These are phyloP conservation scores for Drosophila koepferae DNA, from an alignment of 2,888 invertebrate species.

Conservation along the genomic window DNA sequence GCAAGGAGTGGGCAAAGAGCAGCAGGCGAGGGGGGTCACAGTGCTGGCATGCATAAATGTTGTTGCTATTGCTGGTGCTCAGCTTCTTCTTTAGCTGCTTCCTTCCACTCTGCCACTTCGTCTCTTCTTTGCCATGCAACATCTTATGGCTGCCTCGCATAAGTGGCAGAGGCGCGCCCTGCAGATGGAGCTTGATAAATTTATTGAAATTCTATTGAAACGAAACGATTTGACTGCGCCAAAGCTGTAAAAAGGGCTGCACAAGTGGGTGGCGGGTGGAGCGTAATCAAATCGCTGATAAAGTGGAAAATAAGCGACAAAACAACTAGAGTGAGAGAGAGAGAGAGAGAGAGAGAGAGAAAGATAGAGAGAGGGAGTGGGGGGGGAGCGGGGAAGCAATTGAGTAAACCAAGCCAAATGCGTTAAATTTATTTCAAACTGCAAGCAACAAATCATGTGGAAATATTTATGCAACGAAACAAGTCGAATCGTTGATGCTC, in stretches of 20 bases:
- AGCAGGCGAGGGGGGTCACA: slow-evolving; percentile 38
- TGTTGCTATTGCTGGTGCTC: slow-evolving; percentile 10
- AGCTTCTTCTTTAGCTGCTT: background rate
- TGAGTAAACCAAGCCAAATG: slow-evolving; percentile 6
- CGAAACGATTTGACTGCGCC: slow-evolving; percentile 79
- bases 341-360: background rate
- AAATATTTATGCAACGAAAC: background rate
- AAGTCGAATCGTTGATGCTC: background rate
- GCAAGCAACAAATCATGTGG: slow-evolving; percentile 14
- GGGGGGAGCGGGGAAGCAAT: background rate
- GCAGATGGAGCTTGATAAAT: slow-evolving; percentile 66
- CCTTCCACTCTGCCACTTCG: background rate
- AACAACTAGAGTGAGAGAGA: slow-evolving; percentile 15
- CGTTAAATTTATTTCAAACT: slow-evolving; percentile 16
- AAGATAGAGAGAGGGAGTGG: background rate
- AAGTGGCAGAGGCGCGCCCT: slow-evolving; percentile 31
- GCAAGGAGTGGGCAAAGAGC: background rate
- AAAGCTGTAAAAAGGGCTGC: slow-evolving; percentile 19
- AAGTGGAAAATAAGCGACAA: slow-evolving; percentile 74
- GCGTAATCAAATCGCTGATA: slow-evolving; percentile 71
- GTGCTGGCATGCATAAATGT: slow-evolving; percentile 45
- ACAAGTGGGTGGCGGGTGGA: background rate
- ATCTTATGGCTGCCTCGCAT: slow-evolving; percentile 16
- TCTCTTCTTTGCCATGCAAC: background rate
- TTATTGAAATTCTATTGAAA: slow-evolving; percentile 82